Conservation (phyloP, 1,140 invertebrate species). For the Platyscapa corneri region DNA sequence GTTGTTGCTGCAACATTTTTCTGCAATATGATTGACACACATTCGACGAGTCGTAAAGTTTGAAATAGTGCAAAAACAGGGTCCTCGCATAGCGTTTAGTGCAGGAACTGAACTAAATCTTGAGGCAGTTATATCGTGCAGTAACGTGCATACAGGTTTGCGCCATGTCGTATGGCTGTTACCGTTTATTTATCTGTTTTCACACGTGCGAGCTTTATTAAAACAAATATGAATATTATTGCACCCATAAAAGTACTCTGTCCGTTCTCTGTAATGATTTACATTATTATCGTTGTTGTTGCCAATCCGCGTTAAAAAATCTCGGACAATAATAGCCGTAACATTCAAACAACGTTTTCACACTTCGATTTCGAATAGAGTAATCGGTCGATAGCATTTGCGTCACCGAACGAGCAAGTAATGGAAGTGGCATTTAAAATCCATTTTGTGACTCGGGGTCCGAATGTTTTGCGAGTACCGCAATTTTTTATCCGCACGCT, state of each 20-base stretch:
- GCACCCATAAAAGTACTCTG: too few species aligned
- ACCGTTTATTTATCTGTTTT: not conserved
- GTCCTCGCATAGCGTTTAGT: not conserved
- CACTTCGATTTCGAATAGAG: not conserved
- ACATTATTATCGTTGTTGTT: too few species aligned
- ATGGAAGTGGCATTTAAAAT: not conserved
- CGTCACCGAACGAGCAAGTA: not conserved
- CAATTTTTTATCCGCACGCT: not conserved
- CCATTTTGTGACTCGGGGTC: not conserved
- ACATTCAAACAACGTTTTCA: not conserved
- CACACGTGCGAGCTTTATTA: too few species aligned
- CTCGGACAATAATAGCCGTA: not conserved
- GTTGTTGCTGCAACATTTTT: too few species aligned
- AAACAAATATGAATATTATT: too few species aligned
- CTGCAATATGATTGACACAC: not conserved
- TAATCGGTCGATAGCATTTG: not conserved
- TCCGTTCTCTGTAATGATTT: too few species aligned
- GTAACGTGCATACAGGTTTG: not conserved
- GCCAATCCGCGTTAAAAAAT: not conserved
- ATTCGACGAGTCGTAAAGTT: not conserved
- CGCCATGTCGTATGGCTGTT: not conserved
- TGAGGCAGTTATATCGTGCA: not conserved
- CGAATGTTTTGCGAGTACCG: not conserved
- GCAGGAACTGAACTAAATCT: not conserved
- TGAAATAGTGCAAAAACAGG: not conserved